A percentile compares a stretch with the other conserved stretches of the same genome.
phyloP scores from a whole-genome alignment of 92 coral and sea anemone genomes.

The Phenganax subtilis region DNA sequence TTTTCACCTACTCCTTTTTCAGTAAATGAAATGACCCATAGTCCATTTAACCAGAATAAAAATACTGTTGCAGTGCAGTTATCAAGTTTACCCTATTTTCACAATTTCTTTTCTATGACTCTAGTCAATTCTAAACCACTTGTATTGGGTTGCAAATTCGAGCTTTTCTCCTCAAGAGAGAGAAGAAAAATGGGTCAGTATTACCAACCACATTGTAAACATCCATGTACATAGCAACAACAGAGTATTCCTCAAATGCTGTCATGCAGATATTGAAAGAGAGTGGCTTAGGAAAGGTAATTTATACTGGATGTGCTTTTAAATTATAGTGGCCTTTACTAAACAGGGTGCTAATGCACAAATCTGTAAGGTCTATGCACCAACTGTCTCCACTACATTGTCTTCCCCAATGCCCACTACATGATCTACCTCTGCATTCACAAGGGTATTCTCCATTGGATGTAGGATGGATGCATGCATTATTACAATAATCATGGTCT shows the following conservation, averaged over 20 bases:
- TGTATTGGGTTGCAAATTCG: slow-evolving; percentile 44
- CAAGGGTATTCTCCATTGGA: neutral
- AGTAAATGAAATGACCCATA: neutral
- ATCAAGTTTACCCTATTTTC: neutral
- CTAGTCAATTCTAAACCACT: slow-evolving; percentile 38
- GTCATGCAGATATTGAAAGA: slow-evolving; percentile 30
- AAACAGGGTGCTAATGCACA: neutral
- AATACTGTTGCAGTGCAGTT: neutral
- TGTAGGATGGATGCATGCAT: neutral
- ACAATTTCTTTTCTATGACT: neutral
- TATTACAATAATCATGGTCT: neutral
- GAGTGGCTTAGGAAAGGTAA: slow-evolving; percentile 35
- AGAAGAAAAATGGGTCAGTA: slow-evolving; percentile 40
- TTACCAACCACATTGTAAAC: slow-evolving; percentile 28
- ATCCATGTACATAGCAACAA: slow-evolving; percentile 16
- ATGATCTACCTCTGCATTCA: too few species aligned
- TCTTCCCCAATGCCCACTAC: too few species aligned
- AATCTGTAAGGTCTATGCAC: neutral
- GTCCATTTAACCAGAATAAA: too few species aligned
- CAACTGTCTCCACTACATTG: too few species aligned
- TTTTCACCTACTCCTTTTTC: neutral
- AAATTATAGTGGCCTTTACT: neutral
- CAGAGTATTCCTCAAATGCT: slow-evolving; percentile 24
- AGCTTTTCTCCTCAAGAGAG: slow-evolving; percentile 28
- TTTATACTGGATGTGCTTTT: neutral